Evolutionary conservation across 2,888 invertebrate species (phyloP).

Genomic region (Gisinianus flammeolus): DNA sequence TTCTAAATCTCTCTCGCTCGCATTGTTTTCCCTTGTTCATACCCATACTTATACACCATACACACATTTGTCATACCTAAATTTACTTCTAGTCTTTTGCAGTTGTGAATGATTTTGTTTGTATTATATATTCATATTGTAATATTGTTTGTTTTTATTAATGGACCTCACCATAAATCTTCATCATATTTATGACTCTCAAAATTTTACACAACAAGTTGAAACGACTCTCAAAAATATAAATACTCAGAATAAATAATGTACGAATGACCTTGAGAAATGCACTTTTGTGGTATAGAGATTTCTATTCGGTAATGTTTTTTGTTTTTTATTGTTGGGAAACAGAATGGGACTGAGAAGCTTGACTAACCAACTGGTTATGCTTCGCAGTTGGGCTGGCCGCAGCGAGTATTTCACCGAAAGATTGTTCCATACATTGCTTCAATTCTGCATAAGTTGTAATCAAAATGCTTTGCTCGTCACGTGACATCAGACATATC

Average conservation of each 20-base stretch:
- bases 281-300: slow-evolving; percentile 31
- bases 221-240: slow-evolving; percentile 31
- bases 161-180: slow-evolving; percentile 18
- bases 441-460: slow-evolving; percentile 95
- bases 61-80: slow-evolving; percentile 1
- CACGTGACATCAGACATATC: slow-evolving; percentile 94
- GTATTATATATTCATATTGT: no score
- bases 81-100: slow-evolving; percentile 11
- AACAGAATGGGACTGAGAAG: slow-evolving; percentile 28
- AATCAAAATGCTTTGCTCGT: slow-evolving; percentile 94
- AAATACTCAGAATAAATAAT: slow-evolving; percentile 26
- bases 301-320: slow-evolving; percentile 21
- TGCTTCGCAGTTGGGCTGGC: slow-evolving; percentile 43
- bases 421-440: slow-evolving; percentile 91
- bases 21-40: background rate
- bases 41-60: background rate
- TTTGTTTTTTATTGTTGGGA: slow-evolving; percentile 1
- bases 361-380: slow-evolving; percentile 18
- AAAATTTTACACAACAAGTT: no score
- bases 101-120: slow-evolving; percentile 25
- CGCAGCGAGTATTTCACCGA: slow-evolving; percentile 74
- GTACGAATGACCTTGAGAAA: slow-evolving; percentile 33
- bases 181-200: no score
- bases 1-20: background rate
- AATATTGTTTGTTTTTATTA: background rate